Percentiles rank a stretch among this genome's conserved stretches.
Conservation (phyloP, 2,888 invertebrate genomes). For the Microctonus hyperodae region DNA sequence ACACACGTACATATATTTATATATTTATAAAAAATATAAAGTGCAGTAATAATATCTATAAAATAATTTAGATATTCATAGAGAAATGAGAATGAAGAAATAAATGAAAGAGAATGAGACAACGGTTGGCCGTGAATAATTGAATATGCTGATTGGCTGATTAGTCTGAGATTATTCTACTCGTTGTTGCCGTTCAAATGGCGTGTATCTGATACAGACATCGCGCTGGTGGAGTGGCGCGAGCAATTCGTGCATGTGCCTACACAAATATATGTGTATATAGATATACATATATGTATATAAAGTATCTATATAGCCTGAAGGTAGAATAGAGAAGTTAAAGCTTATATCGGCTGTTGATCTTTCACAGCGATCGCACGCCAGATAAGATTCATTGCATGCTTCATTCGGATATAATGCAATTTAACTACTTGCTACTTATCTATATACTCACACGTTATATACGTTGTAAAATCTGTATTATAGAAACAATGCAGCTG, state of each 20-base stretch:
- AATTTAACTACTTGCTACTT: slow-evolving; percentile 31
- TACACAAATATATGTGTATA: background rate
- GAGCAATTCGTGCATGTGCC: slow-evolving; percentile 37
- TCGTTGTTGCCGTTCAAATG: slow-evolving; percentile 43
- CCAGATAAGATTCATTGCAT: slow-evolving; percentile 37
- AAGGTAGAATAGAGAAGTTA: slow-evolving; percentile 28
- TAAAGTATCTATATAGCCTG: slow-evolving; percentile 9
- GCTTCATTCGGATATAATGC: slow-evolving; percentile 27
- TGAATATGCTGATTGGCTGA: slow-evolving; percentile 44
- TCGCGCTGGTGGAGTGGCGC: slow-evolving; percentile 29
- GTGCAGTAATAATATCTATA: too few relatives aligned
- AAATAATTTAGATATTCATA: background rate
- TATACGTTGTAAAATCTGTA: background rate
- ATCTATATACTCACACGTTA: slow-evolving; percentile 17
- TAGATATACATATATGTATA: background rate
- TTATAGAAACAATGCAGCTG: slow-evolving; percentile 16
- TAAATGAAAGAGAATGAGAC: slow-evolving; percentile 11
- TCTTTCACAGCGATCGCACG: slow-evolving; percentile 35
- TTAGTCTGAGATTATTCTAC: slow-evolving; percentile 43
- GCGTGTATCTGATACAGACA: slow-evolving; percentile 41
- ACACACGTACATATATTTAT: slow-evolving; percentile 15
- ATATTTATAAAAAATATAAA: slow-evolving; percentile 9
- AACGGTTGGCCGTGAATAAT: slow-evolving; percentile 38
- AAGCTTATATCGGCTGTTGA: slow-evolving; percentile 34
- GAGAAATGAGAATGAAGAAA: slow-evolving; percentile 12